Evolutionary conservation across 2,797 vertebrate species (phyloP), one percentile per base, ranked within the genome.

Genomic region (Simalia tracyae): DNA sequence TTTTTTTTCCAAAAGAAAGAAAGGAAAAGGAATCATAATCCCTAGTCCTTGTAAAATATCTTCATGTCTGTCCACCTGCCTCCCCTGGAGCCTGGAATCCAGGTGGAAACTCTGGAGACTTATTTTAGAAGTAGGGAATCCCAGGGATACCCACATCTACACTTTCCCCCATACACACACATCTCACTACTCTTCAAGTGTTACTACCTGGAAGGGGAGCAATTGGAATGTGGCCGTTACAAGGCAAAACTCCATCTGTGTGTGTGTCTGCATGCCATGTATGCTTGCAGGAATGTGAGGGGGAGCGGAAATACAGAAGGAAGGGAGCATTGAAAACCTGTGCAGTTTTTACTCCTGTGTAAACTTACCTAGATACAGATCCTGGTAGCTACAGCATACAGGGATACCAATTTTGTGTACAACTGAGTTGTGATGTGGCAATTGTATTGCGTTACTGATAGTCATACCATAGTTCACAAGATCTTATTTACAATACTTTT

Each of bases 1-100:
- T 76, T 42, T 66, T 84, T 64, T 50, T 56, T 36, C 4, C 22
- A 28, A 31, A 54, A 54, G 36, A 12, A 54, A 85, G 15, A 2
- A 36, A n/a, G 31, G 19, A 12, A 88, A 61, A 26, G 50, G 57
- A 92, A 90, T 66, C 10, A 31, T 28, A 90, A 22, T 28, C 17
- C 84, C 87, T 86, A 46, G 31, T 64, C 87, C 90, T 92, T 95
- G 94, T 95, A 94, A 95, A 95, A 91, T 91, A 84, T 15, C 72
- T 93, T 60, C 42, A n/a, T 90, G 60, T 89, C 84, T 12, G 12
- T 91, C 60, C 87, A 86, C 87, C 64, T 72, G 56, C 64, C 90
- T 89, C 87, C 90, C 81, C 63, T 63, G 46, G 81, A 61, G 72
- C 87, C 87, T 91, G 86, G 90, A 72, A 93, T 91, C 90, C 87